Evolutionary conservation across 2,113 vertebrate species (phyloP), one percentile per base, ranked within the genome.

Genomic region (Gymnogyps californianus): DNA sequence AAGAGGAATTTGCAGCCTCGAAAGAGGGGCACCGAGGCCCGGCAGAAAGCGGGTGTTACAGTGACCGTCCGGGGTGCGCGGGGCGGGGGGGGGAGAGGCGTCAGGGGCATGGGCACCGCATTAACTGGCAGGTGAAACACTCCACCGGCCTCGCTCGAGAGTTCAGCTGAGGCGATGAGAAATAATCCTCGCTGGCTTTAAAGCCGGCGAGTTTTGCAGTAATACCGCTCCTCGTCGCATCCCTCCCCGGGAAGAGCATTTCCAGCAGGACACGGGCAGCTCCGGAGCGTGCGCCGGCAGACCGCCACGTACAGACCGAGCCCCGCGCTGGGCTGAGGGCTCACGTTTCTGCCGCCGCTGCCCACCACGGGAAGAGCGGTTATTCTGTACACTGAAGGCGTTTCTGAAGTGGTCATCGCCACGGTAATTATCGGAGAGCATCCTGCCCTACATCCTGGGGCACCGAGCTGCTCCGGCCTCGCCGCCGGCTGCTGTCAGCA

Each of bases 161-260:
- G 93, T 76, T 93, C 94, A 81, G 67, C 46, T 4, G 44, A 90
- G 89, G 91, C 66, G 76, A 91, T 21, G 67, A 54, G 67, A 54
- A 91, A n/a, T 78, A 67, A 83, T 85, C 94, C 87, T 10, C 10
- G 0, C 59, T 13, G 38, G 55, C 46, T 58, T 65, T 17, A 66
- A 34, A 58, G 77, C 55, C 65, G 1, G 5, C 0, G 64, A 49
- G 52, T 57, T 78, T 7, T 19, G 36, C 49, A 28, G 65, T 18
- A 28, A 16, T 4, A 3, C 14, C 1, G 29, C 62, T 87, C 72
- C 69, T 42, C 20, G 2, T 8, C 4, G 11, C 40, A 22, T 17
- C 86, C 74, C 46, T 51, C 34, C 44, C 58, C 1, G 7, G 38
- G 21, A 67, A 10, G 38, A 22, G 64, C 10, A 5, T 24, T 29